phyloP scores from a whole-genome alignment of 2,797 vertebrate species.

The Melopsittacus undulatus region DNA sequence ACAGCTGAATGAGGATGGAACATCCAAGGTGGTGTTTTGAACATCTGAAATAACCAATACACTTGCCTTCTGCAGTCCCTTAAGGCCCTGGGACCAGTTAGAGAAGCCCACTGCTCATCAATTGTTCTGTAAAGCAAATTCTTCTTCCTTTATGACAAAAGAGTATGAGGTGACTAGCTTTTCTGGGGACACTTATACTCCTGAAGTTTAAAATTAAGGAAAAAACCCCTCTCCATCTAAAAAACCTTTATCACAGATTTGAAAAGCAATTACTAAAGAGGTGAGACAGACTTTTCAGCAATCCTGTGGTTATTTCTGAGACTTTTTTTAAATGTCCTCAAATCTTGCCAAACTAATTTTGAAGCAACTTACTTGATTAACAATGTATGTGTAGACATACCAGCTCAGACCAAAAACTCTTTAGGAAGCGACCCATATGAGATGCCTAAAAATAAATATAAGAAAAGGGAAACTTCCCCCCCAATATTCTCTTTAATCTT shows the following conservation, averaged over 20 bases:
- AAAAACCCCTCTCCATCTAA: not conserved
- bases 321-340: not conserved
- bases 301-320: not conserved
- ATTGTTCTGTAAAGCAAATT: not conserved
- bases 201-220: not conserved
- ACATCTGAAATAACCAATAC: not conserved
- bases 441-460: not conserved
- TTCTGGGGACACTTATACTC: not conserved
- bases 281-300: not conserved
- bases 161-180: accelerated
- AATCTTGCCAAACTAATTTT: not conserved
- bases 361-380: not conserved
- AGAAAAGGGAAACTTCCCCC: not conserved
- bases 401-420: not conserved
- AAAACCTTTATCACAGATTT: not conserved
- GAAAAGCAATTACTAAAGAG: not conserved
- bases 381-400: not conserved
- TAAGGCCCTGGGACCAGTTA: not conserved
- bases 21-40: not conserved
- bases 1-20: not conserved
- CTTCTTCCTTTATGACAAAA: not conserved
- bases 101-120: not conserved
- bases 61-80: not conserved
- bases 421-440: not conserved
- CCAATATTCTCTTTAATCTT: not conserved